phyloP scores from a whole-genome alignment of 2,797 vertebrate species.

The Sebastes kiyomatsui region DNA sequence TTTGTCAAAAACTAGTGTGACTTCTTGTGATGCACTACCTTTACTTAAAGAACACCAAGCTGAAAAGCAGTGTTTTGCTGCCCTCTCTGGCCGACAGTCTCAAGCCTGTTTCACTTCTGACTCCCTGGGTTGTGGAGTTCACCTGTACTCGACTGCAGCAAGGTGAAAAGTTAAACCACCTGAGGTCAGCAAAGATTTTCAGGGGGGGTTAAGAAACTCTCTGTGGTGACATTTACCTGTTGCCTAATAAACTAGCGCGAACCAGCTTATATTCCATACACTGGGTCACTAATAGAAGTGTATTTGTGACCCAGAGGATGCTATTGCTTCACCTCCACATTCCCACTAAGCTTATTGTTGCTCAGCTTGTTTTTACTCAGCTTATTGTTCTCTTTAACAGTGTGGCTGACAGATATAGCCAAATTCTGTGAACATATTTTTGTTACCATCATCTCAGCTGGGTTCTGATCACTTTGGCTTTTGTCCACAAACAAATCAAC shows the following conservation, averaged over 20 bases:
- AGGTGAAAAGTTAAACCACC: not conserved
- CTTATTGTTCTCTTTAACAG: constrained; percentile 16
- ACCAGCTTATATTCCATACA: not conserved
- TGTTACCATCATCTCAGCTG: constrained; percentile 43
- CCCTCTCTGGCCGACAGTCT: not conserved
- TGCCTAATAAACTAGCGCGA: not conserved
- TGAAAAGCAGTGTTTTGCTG: not conserved
- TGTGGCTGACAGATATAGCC: constrained; percentile 21
- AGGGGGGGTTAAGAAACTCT: not conserved
- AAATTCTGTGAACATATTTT: constrained; percentile 51
- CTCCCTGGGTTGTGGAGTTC: not conserved
- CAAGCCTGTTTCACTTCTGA: not conserved
- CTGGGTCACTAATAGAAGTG: not conserved
- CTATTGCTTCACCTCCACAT: not conserved
- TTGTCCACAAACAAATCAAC: constrained; percentile 55
- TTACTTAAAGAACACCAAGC: not conserved
- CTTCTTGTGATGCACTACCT: not conserved
- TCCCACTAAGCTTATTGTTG: not conserved
- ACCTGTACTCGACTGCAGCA: not conserved
- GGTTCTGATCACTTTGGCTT: constrained; percentile 54
- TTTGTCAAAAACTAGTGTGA: not conserved
- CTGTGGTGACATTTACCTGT: not conserved
- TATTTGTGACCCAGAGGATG: not conserved
- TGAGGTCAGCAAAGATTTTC: not conserved
- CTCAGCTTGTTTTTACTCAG: constrained; percentile 8